phyloP scores from a whole-genome alignment of 2,113 vertebrate genomes.

The Erpornis zantholeuca region DNA sequence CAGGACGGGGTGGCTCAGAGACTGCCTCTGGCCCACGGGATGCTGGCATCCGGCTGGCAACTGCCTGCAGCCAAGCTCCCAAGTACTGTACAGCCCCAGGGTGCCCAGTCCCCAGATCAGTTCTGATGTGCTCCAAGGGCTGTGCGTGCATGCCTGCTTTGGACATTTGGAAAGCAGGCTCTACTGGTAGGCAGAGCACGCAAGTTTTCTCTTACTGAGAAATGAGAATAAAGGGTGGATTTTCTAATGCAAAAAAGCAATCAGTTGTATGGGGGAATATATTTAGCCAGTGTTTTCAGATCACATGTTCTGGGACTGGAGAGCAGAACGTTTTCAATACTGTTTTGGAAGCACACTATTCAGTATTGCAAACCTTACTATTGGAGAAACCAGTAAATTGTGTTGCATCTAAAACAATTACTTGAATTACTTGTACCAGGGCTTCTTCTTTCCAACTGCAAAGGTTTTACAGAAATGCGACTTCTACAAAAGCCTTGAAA shows the following conservation, averaged over 20 bases:
- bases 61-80: neutral
- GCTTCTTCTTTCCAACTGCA: neutral
- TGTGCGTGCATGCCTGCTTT: neutral
- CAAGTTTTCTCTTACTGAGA: neutral
- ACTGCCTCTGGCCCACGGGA: accelerated
- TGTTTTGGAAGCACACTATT: neutral
- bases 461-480: constrained; percentile 20
- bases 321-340: neutral
- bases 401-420: constrained; percentile 1
- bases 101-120: neutral
- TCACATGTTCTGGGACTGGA: constrained; percentile 12
- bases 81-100: neutral
- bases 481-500: neutral
- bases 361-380: neutral
- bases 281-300: constrained; percentile 41
- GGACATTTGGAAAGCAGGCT: neutral
- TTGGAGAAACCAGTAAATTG: neutral
- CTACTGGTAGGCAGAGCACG: neutral
- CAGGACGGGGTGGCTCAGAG: neutral
- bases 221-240: neutral
- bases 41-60: neutral
- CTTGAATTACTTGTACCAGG: neutral
- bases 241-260: neutral
- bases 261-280: neutral
- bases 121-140: neutral